A percentile compares a stretch with the other conserved stretches of the same genome.
phyloP scores from a whole-genome alignment of 1,140 invertebrate species.

The Nylanderia fulva region DNA sequence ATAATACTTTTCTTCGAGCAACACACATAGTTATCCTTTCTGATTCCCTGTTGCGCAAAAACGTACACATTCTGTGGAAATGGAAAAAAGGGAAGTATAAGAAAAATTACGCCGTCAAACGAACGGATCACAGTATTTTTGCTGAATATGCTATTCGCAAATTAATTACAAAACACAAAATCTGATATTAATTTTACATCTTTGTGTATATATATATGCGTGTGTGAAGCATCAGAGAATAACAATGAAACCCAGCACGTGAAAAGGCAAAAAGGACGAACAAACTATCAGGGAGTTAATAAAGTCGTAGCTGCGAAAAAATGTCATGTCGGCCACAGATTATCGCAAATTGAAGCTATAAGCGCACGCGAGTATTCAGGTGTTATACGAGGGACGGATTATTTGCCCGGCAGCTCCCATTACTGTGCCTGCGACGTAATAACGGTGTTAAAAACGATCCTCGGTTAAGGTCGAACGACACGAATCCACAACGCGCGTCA shows the following conservation, averaged over 20 bases:
- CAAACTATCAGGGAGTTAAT: neutral
- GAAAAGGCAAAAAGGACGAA: neutral
- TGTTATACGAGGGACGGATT: constrained; percentile 23
- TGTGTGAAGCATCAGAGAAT: neutral
- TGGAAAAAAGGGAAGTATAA: neutral
- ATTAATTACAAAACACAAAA: neutral
- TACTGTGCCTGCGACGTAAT: constrained; percentile 11
- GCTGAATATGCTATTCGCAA: neutral
- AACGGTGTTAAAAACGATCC: constrained; percentile 39
- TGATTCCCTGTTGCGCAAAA: too few relatives aligned
- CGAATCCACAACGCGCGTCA: neutral
- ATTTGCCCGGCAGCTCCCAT: constrained; percentile 44
- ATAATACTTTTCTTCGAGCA: neutral
- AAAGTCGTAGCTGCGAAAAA: constrained; percentile 3
- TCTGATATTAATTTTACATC: neutral
- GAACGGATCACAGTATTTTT: neutral
- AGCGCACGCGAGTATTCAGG: constrained; percentile 14
- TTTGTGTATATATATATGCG: neutral
- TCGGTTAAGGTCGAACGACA: constrained; percentile 12
- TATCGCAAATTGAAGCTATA: constrained; percentile 40
- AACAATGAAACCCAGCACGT: neutral
- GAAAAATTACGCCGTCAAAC: neutral
- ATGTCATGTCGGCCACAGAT: constrained; percentile 1
- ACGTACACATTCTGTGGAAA: too few relatives aligned
- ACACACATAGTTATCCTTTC: too few relatives aligned